phyloP scores from a whole-genome alignment of 2,888 invertebrate genomes.

The Lobophora halterata region DNA sequence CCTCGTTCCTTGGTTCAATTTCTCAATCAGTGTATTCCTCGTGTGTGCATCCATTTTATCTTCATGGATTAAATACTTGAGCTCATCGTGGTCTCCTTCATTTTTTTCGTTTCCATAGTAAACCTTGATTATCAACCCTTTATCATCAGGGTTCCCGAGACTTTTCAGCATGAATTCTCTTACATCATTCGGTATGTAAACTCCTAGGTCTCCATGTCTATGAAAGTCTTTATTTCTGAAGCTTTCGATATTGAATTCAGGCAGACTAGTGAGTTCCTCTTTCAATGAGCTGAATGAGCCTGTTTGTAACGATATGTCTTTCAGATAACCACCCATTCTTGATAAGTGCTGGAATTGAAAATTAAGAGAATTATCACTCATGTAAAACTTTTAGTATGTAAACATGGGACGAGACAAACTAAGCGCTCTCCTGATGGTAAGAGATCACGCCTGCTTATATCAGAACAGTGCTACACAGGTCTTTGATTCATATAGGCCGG shows the following conservation, averaged over 20 bases:
- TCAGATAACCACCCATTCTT: background rate
- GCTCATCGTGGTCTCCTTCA: conserved; percentile 3
- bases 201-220: conserved; percentile 35
- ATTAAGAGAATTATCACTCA: background rate
- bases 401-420: too few relatives aligned
- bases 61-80: conserved; percentile 18
- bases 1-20: too few relatives aligned
- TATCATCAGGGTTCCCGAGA: conserved; percentile 35
- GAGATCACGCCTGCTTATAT: too few relatives aligned
- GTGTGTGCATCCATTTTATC: conserved; percentile 6
- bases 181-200: conserved; percentile 44
- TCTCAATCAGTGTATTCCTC: too few relatives aligned
- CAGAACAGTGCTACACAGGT: too few relatives aligned
- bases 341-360: conserved; percentile 8
- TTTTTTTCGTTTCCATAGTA: conserved; percentile 21
- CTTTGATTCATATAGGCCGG: too few relatives aligned
- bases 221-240: conserved; percentile 36
- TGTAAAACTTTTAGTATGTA: too few relatives aligned
- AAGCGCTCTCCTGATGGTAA: too few relatives aligned
- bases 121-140: conserved; percentile 41
- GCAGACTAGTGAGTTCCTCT: conserved; percentile 10
- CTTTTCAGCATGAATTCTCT: conserved; percentile 38
- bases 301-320: conserved; percentile 5
- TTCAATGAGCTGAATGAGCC: conserved; percentile 5
- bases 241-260: conserved; percentile 30